Conservation (phyloP, 1,140 invertebrate species). For the Lepidotrigona ventralis region DNA sequence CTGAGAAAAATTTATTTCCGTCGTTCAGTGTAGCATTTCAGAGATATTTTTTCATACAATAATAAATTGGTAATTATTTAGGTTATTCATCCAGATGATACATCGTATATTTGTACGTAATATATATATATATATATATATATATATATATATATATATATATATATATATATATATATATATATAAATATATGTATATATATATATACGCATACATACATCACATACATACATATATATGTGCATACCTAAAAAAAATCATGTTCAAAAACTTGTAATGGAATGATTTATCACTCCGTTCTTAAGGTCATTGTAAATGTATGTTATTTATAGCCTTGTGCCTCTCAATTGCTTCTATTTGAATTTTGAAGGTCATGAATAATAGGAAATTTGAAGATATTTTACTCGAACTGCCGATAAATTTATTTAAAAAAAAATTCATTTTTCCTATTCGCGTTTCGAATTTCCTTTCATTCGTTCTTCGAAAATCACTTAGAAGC, state of each 20-base stretch:
- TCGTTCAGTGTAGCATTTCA: too few relatives aligned
- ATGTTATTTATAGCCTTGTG: constrained; percentile 56
- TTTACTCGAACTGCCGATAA: constrained; percentile 3
- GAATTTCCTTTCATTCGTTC: constrained; percentile 24
- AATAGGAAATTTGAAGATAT: constrained; percentile 24
- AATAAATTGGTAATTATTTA: too few relatives aligned
- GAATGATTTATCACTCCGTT: constrained; percentile 40
- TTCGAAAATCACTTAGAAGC: constrained; percentile 46
- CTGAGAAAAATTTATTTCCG: too few relatives aligned
- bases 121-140: constrained; percentile 22
- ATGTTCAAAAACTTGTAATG: constrained; percentile 49
- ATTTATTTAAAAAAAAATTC: constrained; percentile 28
- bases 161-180: too few relatives aligned
- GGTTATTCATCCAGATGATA: too few relatives aligned
- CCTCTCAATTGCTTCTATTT: constrained; percentile 42
- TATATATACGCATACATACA: too few relatives aligned
- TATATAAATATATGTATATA: too few relatives aligned
- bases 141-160: too few relatives aligned
- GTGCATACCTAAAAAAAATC: constrained; percentile 41
- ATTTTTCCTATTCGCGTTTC: not conserved
- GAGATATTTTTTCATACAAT: too few relatives aligned
- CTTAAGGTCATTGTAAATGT: constrained; percentile 59
- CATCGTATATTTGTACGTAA: constrained; percentile 4
- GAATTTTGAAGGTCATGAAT: constrained; percentile 41
- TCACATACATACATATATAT: constrained; percentile 20